Evolutionary conservation across 2,797 vertebrate genomes (phyloP).

Genomic region (Tadarida brasiliensis): DNA sequence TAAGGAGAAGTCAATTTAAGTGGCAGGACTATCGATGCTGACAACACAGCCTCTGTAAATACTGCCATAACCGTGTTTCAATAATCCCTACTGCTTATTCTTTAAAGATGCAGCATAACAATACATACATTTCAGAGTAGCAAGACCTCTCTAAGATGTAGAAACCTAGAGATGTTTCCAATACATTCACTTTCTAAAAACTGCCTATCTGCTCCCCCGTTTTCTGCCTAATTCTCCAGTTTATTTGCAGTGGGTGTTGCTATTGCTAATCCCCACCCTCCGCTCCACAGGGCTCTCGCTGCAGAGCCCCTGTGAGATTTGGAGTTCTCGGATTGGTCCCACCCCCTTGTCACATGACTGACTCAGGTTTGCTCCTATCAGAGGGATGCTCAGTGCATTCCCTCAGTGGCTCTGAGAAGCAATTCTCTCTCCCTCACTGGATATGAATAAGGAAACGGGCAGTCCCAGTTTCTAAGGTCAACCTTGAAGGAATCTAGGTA

Average conservation of each 20-base stretch:
- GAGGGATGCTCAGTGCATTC: not conserved
- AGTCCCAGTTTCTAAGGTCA: not conserved
- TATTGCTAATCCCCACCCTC: accelerated
- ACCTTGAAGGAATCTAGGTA: not conserved
- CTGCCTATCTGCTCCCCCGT: not conserved
- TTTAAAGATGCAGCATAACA: not conserved
- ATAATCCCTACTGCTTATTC: not conserved
- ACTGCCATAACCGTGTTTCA: not conserved
- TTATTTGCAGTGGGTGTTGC: accelerated
- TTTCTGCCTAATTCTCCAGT: not conserved
- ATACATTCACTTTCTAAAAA: not conserved
- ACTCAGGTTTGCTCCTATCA: not conserved
- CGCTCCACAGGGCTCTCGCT: too few species aligned
- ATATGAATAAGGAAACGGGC: not conserved
- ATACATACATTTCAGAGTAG: not conserved
- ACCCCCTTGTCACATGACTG: not conserved
- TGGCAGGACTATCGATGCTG: not conserved
- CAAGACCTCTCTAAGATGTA: not conserved
- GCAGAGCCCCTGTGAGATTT: not conserved
- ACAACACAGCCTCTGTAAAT: not conserved
- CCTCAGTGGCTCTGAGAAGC: not conserved
- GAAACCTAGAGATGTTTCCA: not conserved
- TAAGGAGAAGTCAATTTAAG: not conserved
- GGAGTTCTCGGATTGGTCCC: not conserved
- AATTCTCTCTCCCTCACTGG: not conserved